These are phyloP conservation scores for Gadopsis bispinosus DNA, from an alignment of 2,797 vertebrate species.

Conservation along the genomic window DNA sequence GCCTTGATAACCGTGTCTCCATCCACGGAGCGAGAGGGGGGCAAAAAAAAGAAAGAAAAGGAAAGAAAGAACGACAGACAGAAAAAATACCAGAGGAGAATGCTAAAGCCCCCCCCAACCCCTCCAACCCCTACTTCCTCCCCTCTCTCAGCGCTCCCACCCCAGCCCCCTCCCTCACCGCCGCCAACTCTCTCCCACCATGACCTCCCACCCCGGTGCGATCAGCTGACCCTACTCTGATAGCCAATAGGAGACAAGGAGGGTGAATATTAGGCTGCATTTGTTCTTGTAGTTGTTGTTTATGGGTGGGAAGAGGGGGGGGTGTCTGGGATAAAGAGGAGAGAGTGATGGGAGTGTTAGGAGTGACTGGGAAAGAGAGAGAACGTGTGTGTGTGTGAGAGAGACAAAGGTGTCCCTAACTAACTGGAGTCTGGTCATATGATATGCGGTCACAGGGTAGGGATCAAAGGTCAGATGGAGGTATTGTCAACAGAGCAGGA, in stretches of 20 bases:
- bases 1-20: conserved; percentile 89
- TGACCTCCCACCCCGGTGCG: conserved; percentile 67
- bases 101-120: conserved; percentile 64
- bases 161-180: conserved; percentile 37
- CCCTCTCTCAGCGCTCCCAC: conserved; percentile 45
- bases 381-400: not conserved
- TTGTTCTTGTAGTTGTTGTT: conserved; percentile 66
- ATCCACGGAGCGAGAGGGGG: conserved; percentile 72
- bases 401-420: conserved; percentile 45
- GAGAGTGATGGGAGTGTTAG: conserved; percentile 29
- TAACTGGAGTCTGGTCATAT: conserved; percentile 77
- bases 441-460: conserved; percentile 76
- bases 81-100: conserved; percentile 85
- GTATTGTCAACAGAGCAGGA: conserved; percentile 67
- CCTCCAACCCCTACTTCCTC: conserved; percentile 38
- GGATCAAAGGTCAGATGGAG: conserved; percentile 71
- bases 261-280: conserved; percentile 27
- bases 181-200: conserved; percentile 55
- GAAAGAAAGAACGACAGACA: conserved; percentile 73
- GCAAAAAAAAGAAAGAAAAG: conserved; percentile 52
- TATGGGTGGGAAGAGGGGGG: conserved; percentile 19
- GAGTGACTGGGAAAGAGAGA: conserved; percentile 32
- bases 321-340: conserved; percentile 1
- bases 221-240: conserved; percentile 80
- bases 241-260: conserved; percentile 55